phyloP scores from a whole-genome alignment of 1,140 invertebrate genomes.

The Rhizoglyphus robini region DNA sequence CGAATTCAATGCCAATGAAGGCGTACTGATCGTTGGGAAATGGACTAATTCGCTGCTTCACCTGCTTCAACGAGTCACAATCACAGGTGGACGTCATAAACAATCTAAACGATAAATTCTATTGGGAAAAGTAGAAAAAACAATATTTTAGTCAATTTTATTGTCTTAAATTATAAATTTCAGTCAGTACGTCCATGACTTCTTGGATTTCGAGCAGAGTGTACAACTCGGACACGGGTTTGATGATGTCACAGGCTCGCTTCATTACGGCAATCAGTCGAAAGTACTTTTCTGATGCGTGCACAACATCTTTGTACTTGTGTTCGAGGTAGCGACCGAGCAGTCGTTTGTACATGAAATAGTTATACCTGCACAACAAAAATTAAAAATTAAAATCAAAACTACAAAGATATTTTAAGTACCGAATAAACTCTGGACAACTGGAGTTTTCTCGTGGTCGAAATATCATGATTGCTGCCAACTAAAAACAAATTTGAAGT shows the following conservation, averaged over 20 bases:
- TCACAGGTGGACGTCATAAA: no score
- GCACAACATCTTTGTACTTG: not conserved
- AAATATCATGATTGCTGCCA: no score
- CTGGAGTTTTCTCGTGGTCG: not conserved
- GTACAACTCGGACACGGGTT: not conserved
- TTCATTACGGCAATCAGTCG: not conserved
- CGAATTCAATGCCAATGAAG: no score
- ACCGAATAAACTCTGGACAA: not conserved
- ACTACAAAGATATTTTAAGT: not conserved
- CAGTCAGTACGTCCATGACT: not conserved
- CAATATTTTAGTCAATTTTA: not conserved
- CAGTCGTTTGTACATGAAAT: not conserved
- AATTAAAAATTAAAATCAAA: not conserved
- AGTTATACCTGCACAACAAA: not conserved
- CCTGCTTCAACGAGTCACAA: no score
- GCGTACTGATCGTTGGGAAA: no score
- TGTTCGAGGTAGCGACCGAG: not conserved
- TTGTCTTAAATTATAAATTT: not conserved
- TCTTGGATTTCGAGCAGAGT: not conserved
- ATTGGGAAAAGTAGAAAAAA: no score
- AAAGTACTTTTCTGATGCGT: not conserved
- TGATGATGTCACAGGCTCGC: not conserved
- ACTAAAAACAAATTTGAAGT: no score
- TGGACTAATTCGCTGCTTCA: no score
- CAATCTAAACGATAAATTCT: no score